These are phyloP conservation scores for Drosophila ustulata DNA, from an alignment of 2,888 invertebrate species.

Conservation along the genomic window DNA sequence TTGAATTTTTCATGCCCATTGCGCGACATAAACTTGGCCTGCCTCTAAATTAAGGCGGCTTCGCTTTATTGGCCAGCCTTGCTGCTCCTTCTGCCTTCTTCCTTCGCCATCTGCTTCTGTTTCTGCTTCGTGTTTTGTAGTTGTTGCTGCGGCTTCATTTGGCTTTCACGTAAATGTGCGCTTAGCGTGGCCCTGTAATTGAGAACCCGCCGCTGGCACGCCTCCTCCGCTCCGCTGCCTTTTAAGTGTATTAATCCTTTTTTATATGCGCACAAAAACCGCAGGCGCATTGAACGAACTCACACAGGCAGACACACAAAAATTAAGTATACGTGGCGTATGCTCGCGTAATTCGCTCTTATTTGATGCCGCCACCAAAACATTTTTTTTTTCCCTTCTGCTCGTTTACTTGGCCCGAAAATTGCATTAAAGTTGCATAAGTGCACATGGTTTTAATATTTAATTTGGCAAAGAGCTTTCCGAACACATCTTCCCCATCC, in stretches of 20 bases:
- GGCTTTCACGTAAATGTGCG: slow-evolving; percentile 80
- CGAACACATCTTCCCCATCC: slow-evolving; percentile 42
- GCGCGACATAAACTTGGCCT: slow-evolving; percentile 74
- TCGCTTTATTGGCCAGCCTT: slow-evolving; percentile 69
- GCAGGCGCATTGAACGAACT: slow-evolving; percentile 29
- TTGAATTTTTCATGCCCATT: slow-evolving; percentile 76
- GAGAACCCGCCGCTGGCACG: slow-evolving; percentile 38
- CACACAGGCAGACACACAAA: slow-evolving; percentile 30
- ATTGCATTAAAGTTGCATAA: slow-evolving; percentile 82
- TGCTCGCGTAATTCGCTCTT: slow-evolving; percentile 52
- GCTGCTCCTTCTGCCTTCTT: slow-evolving; percentile 19
- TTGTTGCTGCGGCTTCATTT: slow-evolving; percentile 67
- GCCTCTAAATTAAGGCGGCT: slow-evolving; percentile 70
- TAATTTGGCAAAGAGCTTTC: slow-evolving; percentile 81
- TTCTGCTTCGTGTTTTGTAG: slow-evolving; percentile 55
- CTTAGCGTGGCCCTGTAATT: slow-evolving; percentile 75
- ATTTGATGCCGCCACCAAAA: slow-evolving; percentile 62
- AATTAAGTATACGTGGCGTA: slow-evolving; percentile 70
- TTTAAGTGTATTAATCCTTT: slow-evolving; percentile 81
- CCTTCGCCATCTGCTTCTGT: slow-evolving; percentile 1
- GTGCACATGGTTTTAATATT: slow-evolving; percentile 82
- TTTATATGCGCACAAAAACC: slow-evolving; percentile 67
- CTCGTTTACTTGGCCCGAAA: slow-evolving; percentile 74
- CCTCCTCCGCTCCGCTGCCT: slow-evolving; percentile 37
- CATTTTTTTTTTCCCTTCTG: slow-evolving; percentile 35